Evolutionary conservation across 2,113 vertebrate species (phyloP).

Genomic region (Chloebia gouldiae): DNA sequence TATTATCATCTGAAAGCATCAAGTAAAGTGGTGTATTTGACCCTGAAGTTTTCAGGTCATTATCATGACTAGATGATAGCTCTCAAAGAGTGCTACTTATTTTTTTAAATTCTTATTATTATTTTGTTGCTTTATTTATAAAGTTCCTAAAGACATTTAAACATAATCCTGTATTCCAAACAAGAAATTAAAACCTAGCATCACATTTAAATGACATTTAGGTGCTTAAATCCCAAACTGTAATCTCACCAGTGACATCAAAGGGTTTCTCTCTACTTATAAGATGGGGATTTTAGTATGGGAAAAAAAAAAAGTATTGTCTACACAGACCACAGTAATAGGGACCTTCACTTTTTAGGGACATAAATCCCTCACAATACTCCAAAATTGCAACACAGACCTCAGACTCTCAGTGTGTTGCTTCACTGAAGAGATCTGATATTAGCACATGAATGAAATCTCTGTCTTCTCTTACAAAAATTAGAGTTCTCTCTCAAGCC

Average conservation of each 20-base stretch:
- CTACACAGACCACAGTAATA: background rate
- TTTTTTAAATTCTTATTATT: background rate
- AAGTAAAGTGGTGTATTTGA: background rate
- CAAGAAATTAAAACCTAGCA: background rate
- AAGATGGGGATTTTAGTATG: background rate
- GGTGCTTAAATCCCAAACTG: background rate
- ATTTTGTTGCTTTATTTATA: background rate
- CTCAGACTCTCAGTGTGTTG: background rate
- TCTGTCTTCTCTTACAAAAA: background rate
- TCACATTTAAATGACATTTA: background rate
- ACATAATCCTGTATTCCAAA: background rate
- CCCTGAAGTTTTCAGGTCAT: conserved; percentile 4
- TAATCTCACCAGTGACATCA: background rate
- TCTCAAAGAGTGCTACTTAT: background rate
- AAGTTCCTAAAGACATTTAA: background rate
- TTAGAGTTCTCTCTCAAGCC: background rate
- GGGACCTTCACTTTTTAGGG: accelerated
- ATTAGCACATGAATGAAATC: background rate
- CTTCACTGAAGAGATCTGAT: background rate
- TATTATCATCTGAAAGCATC: conserved; percentile 20
- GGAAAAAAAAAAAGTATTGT: background rate
- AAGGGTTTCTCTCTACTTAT: background rate
- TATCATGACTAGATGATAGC: background rate
- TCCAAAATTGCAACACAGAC: background rate
- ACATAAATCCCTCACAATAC: accelerated